These are phyloP conservation scores for Drosophila repleta DNA, from an alignment of 1,140 invertebrate species.

Conservation along the genomic window DNA sequence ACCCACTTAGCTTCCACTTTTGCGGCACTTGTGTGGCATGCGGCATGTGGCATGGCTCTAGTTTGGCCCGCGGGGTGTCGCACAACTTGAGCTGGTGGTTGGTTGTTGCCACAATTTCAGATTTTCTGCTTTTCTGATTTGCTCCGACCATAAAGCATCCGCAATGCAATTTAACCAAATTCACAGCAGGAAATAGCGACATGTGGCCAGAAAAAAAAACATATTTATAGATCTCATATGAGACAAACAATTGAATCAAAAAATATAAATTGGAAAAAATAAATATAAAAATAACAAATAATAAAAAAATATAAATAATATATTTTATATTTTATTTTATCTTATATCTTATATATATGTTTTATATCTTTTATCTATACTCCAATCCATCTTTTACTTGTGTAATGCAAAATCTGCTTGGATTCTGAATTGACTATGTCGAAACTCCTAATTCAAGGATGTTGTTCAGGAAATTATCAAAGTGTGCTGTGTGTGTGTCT, in stretches of 20 bases:
- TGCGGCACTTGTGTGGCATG: conserved; percentile 60
- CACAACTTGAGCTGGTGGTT: conserved; percentile 36
- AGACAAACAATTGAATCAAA: background rate
- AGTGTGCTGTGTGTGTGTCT: conserved; percentile 36
- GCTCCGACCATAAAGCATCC: conserved; percentile 40
- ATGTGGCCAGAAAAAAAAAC: conserved; percentile 52
- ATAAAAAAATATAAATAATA: background rate
- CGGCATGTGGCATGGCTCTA: conserved; percentile 11
- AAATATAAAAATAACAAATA: background rate
- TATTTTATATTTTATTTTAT: too few relatives aligned
- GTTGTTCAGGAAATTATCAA: conserved; percentile 64
- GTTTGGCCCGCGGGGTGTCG: conserved; percentile 31
- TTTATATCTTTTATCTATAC: too few relatives aligned
- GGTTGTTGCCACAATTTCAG: conserved; percentile 67
- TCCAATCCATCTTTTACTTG: background rate
- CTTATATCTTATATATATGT: too few relatives aligned
- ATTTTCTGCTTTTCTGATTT: conserved; percentile 69
- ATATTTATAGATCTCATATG: conserved; percentile 50
- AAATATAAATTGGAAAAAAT: conserved; percentile 4
- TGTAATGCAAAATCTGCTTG: background rate
- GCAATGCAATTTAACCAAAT: conserved; percentile 76
- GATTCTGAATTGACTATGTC: conserved; percentile 11
- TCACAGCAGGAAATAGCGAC: conserved; percentile 68
- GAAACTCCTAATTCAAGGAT: conserved; percentile 11
- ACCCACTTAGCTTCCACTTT: conserved; percentile 53